Evolutionary conservation across 1,140 invertebrate species (phyloP).

Genomic region (Megalopta genalis): DNA sequence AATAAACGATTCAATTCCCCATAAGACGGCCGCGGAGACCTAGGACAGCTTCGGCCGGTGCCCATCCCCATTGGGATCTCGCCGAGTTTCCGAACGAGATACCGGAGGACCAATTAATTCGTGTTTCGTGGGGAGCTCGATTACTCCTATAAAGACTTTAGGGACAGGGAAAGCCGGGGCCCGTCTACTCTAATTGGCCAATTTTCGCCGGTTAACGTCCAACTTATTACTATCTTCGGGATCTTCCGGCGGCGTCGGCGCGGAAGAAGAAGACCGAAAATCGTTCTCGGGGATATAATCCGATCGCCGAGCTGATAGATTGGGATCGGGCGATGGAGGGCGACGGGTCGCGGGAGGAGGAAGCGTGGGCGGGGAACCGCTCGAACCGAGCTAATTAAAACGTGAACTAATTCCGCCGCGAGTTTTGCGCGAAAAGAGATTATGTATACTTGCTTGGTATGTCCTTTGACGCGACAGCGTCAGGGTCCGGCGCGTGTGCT

Average conservation of each 20-base stretch:
- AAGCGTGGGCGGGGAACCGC: not conserved
- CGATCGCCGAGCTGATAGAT: conserved; percentile 63
- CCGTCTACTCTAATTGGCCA: conserved; percentile 72
- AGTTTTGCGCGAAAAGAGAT: conserved; percentile 37
- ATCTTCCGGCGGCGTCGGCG: conserved; percentile 52
- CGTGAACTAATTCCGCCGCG: conserved; percentile 56
- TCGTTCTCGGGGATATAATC: conserved; percentile 63
- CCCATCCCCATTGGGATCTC: conserved; percentile 30
- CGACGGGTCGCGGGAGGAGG: not conserved
- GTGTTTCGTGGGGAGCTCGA: conserved; percentile 67
- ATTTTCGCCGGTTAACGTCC: conserved; percentile 75
- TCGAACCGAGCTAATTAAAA: conserved; percentile 67
- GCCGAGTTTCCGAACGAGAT: conserved; percentile 44
- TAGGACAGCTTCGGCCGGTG: not conserved
- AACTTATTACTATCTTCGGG: conserved; percentile 72
- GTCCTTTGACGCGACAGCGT: no score
- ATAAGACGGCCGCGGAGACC: conserved; percentile 40
- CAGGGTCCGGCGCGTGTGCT: no score
- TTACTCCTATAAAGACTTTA: conserved; percentile 70
- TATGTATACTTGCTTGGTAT: not conserved
- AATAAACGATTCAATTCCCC: conserved; percentile 54
- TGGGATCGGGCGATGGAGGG: conserved; percentile 46
- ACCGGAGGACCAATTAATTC: conserved; percentile 67
- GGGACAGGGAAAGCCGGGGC: conserved; percentile 65
- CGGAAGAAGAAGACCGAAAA: conserved; percentile 55